These are phyloP conservation scores for Limanda limanda DNA, from an alignment of 2,113 vertebrate species.

Conservation along the genomic window DNA sequence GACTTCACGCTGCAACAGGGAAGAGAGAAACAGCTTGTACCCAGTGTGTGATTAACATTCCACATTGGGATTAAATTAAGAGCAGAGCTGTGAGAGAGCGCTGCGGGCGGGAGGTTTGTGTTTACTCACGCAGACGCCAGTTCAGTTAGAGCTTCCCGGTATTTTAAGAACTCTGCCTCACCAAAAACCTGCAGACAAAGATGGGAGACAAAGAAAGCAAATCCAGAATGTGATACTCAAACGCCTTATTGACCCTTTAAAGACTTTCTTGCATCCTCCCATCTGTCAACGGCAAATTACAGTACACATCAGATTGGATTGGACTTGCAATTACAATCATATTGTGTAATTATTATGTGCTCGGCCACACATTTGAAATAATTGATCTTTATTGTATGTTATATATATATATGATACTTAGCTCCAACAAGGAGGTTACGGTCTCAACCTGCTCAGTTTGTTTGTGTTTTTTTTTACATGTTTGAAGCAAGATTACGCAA, in stretches of 20 bases:
- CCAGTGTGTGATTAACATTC: slow-evolving; percentile 56
- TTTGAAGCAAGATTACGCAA: too few species aligned
- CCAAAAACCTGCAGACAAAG: slow-evolving; percentile 86
- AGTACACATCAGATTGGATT: not conserved
- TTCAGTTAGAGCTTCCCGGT: slow-evolving; percentile 89
- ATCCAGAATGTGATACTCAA: not conserved
- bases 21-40: slow-evolving; percentile 24
- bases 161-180: slow-evolving; percentile 88
- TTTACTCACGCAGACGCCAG: slow-evolving; percentile 89
- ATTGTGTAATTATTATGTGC: too few species aligned
- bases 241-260: not conserved
- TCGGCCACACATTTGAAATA: too few species aligned
- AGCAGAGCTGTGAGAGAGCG: not conserved
- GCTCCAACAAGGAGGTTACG: too few species aligned
- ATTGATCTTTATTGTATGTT: too few species aligned
- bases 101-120: not conserved
- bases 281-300: not conserved
- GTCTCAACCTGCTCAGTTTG: too few species aligned
- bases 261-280: not conserved
- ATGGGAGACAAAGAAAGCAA: not conserved
- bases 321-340: not conserved
- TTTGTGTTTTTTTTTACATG: too few species aligned
- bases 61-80: slow-evolving; percentile 34
- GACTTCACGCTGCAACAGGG: slow-evolving; percentile 73
- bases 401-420: too few species aligned